Evolutionary conservation across 2,888 invertebrate species (phyloP), one percentile per base, ranked within the genome.

Genomic region (Leucoptera coffeella): DNA sequence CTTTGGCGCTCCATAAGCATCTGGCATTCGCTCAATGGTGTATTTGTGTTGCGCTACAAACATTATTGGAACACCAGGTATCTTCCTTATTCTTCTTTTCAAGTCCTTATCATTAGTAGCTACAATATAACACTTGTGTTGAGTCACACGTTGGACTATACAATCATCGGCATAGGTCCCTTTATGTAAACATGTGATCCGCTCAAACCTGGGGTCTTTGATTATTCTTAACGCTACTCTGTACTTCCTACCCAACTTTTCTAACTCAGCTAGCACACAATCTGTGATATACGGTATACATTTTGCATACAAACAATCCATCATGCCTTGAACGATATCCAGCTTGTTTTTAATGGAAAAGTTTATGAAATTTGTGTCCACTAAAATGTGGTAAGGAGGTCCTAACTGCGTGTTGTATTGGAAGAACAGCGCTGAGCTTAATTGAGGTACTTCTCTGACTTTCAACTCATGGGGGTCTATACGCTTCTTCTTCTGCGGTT

Each of bases 121-220:
- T 15, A 99, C 96, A 44, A 99, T 97, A 53, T 96, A 99, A 69
- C 97, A 99, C 52, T 99, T 99, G 56, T 97, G 96, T 76, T 97
- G 93, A 3, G 85, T 92, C 2, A 99, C 87, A 42, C 97, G 75
- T 47, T 97, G 89, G 2, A 97, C 91, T 29, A 99, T 72, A 54
- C 99, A 99, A 58, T 99, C 97, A 64, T 99, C 99, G 32, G 99
- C 99, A 69, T 99, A 99, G 1, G 94, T 96, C 12, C 99, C 99
- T 56, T 93, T 94, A 52, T 99, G 99, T 46, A 90, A 67, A 54
- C 99, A 99, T 15, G 86, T 78, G 22, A 99, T 73, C 35, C 95
- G 77, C 56, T 96, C 88, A 64, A 99, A 96, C 10, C 96, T 67
- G 2, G 90, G 82, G 57, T 99, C 97, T 47, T 93, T 95, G 21